phyloP scores from a whole-genome alignment of 2,797 vertebrate species.

The Iguana delicatissima region DNA sequence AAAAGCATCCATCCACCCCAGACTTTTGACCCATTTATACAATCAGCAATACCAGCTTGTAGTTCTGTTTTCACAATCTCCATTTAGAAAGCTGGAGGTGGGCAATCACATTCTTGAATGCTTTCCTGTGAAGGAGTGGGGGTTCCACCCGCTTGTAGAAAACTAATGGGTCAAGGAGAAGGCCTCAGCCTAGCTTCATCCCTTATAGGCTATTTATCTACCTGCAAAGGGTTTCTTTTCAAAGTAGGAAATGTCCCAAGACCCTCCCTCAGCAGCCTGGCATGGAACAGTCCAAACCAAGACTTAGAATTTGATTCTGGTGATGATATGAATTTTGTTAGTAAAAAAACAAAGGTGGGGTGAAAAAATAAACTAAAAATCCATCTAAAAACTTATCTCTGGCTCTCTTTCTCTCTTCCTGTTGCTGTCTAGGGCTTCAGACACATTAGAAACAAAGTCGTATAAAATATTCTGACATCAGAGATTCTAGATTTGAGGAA shows the following conservation, averaged over 20 bases:
- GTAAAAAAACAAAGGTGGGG: neutral
- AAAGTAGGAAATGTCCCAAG: neutral
- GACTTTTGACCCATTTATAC: neutral
- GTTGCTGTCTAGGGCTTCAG: fast-evolving
- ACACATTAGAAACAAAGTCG: neutral
- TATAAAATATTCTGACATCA: neutral
- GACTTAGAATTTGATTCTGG: neutral
- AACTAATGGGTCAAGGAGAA: neutral
- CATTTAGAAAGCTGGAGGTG: neutral
- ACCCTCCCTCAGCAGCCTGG: neutral
- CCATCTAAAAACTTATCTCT: neutral
- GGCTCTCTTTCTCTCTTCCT: no score
- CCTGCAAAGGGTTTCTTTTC: neutral
- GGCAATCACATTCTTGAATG: neutral
- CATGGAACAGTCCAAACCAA: neutral
- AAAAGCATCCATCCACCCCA: neutral
- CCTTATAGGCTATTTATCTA: neutral
- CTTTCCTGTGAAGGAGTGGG: neutral
- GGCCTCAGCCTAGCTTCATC: no score
- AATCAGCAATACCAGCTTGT: neutral
- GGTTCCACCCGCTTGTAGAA: neutral
- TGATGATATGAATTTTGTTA: neutral
- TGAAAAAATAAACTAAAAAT: neutral
- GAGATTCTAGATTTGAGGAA: neutral
- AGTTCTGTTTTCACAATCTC: neutral